Conservation (phyloP, 2,888 invertebrate species). For the Bruchidius siliquastri region DNA sequence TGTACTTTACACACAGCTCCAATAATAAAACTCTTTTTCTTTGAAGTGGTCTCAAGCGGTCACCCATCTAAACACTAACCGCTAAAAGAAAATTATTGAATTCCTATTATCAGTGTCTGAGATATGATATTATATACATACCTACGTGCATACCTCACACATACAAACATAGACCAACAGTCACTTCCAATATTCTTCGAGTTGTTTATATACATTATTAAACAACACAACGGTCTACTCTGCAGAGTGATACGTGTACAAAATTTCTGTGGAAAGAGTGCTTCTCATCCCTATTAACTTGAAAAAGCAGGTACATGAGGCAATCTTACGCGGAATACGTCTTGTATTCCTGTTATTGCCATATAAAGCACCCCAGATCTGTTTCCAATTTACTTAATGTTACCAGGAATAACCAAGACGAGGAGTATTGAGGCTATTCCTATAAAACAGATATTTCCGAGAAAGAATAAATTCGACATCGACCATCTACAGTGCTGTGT, state of each 20-base stretch:
- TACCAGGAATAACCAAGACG: not conserved
- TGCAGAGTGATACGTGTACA: not conserved
- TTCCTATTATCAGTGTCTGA: too few relatives aligned
- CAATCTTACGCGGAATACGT: not conserved
- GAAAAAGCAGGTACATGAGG: not conserved
- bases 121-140: too few relatives aligned
- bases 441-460: not conserved
- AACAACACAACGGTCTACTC: not conserved
- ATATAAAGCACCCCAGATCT: not conserved
- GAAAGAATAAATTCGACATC: not conserved
- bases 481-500: not conserved
- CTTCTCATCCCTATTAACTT: not conserved
- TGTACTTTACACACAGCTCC: too few relatives aligned
- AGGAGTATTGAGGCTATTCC: not conserved
- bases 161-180: too few relatives aligned
- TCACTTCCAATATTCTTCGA: too few relatives aligned
- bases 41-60: too few relatives aligned
- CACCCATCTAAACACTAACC: too few relatives aligned
- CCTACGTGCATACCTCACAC: too few relatives aligned
- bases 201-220: too few relatives aligned
- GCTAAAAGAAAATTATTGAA: too few relatives aligned
- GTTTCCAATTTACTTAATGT: not conserved
- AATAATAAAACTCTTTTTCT: too few relatives aligned
- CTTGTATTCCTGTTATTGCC: not conserved
- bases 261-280: not conserved